These are phyloP conservation scores for Drosophila fuyamai DNA, from an alignment of 1,140 invertebrate genomes.

Conservation along the genomic window DNA sequence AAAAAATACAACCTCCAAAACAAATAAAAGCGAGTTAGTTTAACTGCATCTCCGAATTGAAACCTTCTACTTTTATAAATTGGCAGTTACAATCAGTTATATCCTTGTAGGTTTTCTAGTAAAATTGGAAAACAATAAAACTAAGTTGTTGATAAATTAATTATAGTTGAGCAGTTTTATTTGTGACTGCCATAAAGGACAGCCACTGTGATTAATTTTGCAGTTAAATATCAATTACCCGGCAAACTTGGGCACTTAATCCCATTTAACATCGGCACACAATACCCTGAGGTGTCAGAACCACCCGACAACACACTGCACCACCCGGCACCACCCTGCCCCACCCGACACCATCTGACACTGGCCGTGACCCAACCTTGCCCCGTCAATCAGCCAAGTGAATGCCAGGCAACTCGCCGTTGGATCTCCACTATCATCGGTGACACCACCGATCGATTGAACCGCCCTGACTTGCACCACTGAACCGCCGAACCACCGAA, in stretches of 20 bases:
- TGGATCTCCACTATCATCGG: conserved; percentile 5
- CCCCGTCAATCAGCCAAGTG: conserved; percentile 26
- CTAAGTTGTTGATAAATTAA: neutral
- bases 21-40: too few species aligned
- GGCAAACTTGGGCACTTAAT: neutral
- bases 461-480: conserved; percentile 30
- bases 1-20: too few species aligned
- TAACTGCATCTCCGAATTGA: too few species aligned
- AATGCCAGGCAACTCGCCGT: conserved; percentile 5
- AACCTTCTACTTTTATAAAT: neutral
- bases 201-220: neutral
- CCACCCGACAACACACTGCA: neutral
- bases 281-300: conserved; percentile 25
- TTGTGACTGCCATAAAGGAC: neutral
- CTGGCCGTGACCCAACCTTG: conserved; percentile 38
- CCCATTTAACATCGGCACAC: conserved; percentile 5
- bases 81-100: neutral
- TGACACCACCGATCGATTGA: conserved; percentile 29
- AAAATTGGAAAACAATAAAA: neutral
- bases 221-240: conserved; percentile 19
- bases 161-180: neutral
- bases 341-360: neutral
- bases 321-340: neutral
- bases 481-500: conserved; percentile 26
- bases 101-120: neutral